Evolutionary conservation across 1,140 invertebrate species (phyloP), one percentile per base, ranked within the genome.

Genomic region (Drosophila lowei): DNA sequence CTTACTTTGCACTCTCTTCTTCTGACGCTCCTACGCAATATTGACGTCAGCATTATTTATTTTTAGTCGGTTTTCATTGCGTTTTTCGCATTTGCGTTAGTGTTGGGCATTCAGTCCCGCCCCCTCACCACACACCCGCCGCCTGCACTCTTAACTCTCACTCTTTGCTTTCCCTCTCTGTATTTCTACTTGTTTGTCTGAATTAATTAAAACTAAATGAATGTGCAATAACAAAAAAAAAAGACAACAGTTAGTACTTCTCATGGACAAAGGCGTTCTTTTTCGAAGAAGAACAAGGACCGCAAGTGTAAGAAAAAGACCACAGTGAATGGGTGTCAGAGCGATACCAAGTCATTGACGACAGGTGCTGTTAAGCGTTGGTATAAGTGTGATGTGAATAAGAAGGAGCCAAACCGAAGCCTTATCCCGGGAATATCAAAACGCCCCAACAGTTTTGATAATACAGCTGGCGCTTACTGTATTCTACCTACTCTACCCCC

Each of bases 11-110:
- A 18, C 18, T 38, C 54, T 21, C n/a, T 59, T 43, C n/a, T 48
- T 72, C 34, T 68, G 66, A 57, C 38, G 34, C 48, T 53, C 49
- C 34, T 79, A 79, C 93, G 94, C 90, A 64, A 92, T 93, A 77
- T 80, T 85, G 81, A 85, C 81, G 81, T 85, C 81, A 85, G 73
- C 77, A 80, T 70, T 80, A 70, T 86, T 80, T 85, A 85, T 85
- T 85, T 85, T 86, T 85, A 85, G 84, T 77, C 68, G 56, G 72
- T 52, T 77, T 72, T 70, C 55, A 38, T 13, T 38, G 34, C 34
- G 34, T 38, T 38, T 38, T 65, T 72, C 62, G 21, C 53, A 75
- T 34, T 86, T 86, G 67, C 68, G 66, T 60, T 86, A 72, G 53
- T 73, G 60, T 58, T 72, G 16, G 42, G 48, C 2, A 43, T 28